These are phyloP conservation scores for Patella ulyssiponensis DNA, from an alignment of 2,888 invertebrate species.

Conservation along the genomic window DNA sequence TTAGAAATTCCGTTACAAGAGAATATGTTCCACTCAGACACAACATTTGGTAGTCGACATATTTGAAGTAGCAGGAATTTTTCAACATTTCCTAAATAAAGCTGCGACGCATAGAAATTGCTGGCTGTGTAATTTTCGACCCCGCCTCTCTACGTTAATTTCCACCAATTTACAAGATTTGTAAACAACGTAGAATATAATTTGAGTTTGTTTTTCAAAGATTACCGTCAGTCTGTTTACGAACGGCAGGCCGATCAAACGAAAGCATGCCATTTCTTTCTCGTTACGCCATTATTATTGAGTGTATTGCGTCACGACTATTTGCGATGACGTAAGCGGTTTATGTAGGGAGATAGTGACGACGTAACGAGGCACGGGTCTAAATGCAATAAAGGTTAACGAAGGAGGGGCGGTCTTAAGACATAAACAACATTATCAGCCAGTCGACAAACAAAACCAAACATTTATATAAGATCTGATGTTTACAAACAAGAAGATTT, in stretches of 20 bases:
- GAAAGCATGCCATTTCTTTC: slow-evolving; percentile 7
- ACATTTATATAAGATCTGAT: slow-evolving; percentile 1
- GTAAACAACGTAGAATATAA: not conserved
- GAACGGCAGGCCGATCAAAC: slow-evolving; percentile 7
- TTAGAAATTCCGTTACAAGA: too few species aligned
- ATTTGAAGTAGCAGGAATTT: too few species aligned
- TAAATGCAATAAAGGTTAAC: not conserved
- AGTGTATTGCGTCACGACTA: not conserved
- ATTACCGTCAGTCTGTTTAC: slow-evolving; percentile 10
- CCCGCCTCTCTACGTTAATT: not conserved
- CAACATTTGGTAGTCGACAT: too few species aligned
- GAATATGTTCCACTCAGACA: too few species aligned
- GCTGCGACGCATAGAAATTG: too few species aligned
- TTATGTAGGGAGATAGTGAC: not conserved
- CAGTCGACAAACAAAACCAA: not conserved
- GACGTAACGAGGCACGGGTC: slow-evolving; percentile 6
- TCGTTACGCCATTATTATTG: slow-evolving; percentile 9
- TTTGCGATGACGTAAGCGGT: slow-evolving; percentile 6
- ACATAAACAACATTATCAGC: slow-evolving; percentile 3
- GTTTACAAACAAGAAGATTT: slow-evolving; percentile 2
- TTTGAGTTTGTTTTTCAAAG: not conserved
- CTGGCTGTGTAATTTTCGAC: not conserved
- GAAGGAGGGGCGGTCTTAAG: not conserved
- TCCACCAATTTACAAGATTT: not conserved
- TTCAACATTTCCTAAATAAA: too few species aligned